Conservation (phyloP, 2,888 invertebrate genomes). For the Leucania comma region DNA sequence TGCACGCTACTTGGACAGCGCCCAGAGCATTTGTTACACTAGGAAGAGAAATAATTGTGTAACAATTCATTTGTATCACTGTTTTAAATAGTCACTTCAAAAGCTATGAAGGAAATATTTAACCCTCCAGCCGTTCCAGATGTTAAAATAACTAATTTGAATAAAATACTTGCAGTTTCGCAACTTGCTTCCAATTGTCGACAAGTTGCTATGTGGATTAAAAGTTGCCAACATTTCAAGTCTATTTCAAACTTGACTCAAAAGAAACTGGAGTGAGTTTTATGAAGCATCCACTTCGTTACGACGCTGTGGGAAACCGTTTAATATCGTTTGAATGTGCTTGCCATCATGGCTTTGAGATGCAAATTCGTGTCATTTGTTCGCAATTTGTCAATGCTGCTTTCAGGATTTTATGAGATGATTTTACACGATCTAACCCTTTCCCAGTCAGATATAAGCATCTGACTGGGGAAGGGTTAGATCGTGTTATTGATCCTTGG, state of each 20-base stretch:
- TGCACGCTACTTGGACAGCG: conserved; percentile 64
- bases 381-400: conserved; percentile 34
- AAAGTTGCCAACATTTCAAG: conserved; percentile 51
- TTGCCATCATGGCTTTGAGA: conserved; percentile 50
- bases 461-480: conserved; percentile 16
- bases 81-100: neutral
- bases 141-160: conserved; percentile 52
- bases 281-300: conserved; percentile 41
- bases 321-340: conserved; percentile 47
- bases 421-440: too few relatives aligned
- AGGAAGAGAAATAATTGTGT: neutral
- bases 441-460: too few relatives aligned
- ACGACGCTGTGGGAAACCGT: conserved; percentile 49
- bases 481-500: conserved; percentile 16
- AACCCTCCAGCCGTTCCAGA: conserved; percentile 40
- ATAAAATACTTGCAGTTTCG: conserved; percentile 41
- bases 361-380: conserved; percentile 57
- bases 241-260: conserved; percentile 40
- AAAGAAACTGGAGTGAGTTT: conserved; percentile 52
- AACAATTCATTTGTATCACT: neutral
- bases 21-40: conserved; percentile 22
- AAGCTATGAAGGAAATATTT: conserved; percentile 18
- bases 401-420: conserved; percentile 23
- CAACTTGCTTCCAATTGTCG: conserved; percentile 44
- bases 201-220: conserved; percentile 49